These are phyloP conservation scores for Mus pahari DNA, from an alignment of 2,113 vertebrate genomes.

Conservation along the genomic window DNA sequence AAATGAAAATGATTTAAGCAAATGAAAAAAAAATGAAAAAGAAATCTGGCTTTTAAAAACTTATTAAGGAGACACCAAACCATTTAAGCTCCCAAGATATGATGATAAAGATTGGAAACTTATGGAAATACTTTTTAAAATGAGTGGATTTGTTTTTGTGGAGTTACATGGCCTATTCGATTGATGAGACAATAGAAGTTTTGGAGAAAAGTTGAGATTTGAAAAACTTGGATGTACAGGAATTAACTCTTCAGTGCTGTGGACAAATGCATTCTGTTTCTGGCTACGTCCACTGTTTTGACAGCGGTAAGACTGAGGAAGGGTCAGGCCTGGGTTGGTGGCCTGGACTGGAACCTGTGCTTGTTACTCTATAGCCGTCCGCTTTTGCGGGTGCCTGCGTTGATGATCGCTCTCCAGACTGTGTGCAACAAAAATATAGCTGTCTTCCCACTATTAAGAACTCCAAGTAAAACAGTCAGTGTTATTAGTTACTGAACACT, in stretches of 20 bases:
- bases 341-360: background rate
- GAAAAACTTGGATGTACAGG: background rate
- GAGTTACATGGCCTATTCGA: background rate
- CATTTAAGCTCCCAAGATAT: background rate
- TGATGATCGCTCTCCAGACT: background rate
- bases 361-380: background rate
- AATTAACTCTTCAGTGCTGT: background rate
- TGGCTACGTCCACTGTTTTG: conserved; percentile 3
- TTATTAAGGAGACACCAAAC: background rate
- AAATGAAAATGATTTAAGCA: conserved; percentile 53
- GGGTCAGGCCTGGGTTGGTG: background rate
- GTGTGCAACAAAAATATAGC: background rate
- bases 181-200: background rate
- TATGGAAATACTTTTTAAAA: background rate
- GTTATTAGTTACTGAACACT: background rate
- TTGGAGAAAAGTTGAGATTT: background rate
- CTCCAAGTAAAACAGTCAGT: background rate
- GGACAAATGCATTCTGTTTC: background rate
- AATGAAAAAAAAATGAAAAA: conserved; percentile 54
- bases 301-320: background rate
- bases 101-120: background rate
- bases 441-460: background rate
- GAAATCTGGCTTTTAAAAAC: background rate
- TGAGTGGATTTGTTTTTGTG: background rate
- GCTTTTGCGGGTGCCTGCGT: background rate